Base-by-base conservation (phyloP, 2,113 vertebrate species). In the Gasterosteus aculeatus region DNA sequence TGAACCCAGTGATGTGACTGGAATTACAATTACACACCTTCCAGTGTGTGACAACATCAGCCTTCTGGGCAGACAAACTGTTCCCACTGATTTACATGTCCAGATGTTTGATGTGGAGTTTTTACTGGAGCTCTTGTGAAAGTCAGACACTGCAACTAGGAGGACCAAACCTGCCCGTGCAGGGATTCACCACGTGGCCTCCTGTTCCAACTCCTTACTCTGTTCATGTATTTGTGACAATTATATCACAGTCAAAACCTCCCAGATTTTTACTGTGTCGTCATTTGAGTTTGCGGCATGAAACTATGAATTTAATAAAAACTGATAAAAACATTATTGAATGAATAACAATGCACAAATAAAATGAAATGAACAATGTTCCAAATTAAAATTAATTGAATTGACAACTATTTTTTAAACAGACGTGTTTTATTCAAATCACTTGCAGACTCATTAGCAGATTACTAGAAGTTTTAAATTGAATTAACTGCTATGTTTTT, bases 171-270 rank as follows among this genome's bases (percentile, higher is more conserved):
- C 59, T 62, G 56, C 41, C 61, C 26, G 81, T 56, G 26, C 4
- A 57, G 41, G 65, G 78, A 80, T 74, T 77, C 66, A 65, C 69
- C 39, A 73, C 35, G 18, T 59, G 54, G 72, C 51, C 44, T 29
- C 38, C 46, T 54, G 16, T 10, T 54, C 68, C 63, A 54, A 18
- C 33, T 60, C 77, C 15, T 46, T 29, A 18, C 53, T 39, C 70
- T 47, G 35, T 78, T 10, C 39, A 47, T 66, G 39, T 69, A 73
- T 59, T 39, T 69, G 58, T 74, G 42, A 54, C 47, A 18, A 61
- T 60, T 47, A 53, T 44, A n/a, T 74, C 18, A 31, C 15, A 18
- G 19, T 35, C 12, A 61, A 61, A 61, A 14, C 22, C 4, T 26
- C 33, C 5, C 19, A 7, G 3, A 12, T 22, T 44, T 53, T 44